These are phyloP conservation scores for Xanthorhoe designata DNA, from an alignment of 2,888 invertebrate genomes.

Conservation along the genomic window DNA sequence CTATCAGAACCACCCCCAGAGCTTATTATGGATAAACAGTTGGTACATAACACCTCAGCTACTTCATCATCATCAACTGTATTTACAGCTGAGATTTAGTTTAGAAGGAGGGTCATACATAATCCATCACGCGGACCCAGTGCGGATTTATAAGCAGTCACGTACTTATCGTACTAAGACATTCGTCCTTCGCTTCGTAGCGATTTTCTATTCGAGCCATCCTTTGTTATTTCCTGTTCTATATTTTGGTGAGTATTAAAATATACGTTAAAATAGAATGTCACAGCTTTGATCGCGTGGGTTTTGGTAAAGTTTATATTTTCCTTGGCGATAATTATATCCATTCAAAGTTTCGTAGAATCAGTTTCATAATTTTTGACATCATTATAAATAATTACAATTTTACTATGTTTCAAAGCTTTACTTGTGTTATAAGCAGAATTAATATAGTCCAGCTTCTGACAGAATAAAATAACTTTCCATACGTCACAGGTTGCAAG, in stretches of 20 bases:
- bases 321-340: too few species aligned
- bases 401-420: too few species aligned
- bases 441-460: too few species aligned
- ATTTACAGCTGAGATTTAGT: constrained; percentile 6
- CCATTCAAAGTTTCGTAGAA: too few species aligned
- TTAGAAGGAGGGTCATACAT: constrained; percentile 7
- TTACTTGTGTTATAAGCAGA: too few species aligned
- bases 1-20: too few species aligned
- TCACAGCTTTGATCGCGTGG: too few species aligned
- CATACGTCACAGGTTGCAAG: too few species aligned
- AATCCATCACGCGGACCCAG: constrained; percentile 2
- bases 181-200: constrained; percentile 6
- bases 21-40: not conserved
- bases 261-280: not conserved
- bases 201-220: not conserved
- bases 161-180: constrained; percentile 8
- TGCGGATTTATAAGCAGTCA: constrained; percentile 4
- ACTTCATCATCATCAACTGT: constrained; percentile 4
- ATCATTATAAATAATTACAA: too few species aligned
- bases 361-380: too few species aligned
- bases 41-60: not conserved
- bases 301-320: too few species aligned
- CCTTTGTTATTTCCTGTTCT: not conserved
- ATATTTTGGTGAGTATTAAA: not conserved
- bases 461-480: too few species aligned